Evolutionary conservation across 2,113 vertebrate species (phyloP).

Genomic region (sheep (Ovis aries)): DNA sequence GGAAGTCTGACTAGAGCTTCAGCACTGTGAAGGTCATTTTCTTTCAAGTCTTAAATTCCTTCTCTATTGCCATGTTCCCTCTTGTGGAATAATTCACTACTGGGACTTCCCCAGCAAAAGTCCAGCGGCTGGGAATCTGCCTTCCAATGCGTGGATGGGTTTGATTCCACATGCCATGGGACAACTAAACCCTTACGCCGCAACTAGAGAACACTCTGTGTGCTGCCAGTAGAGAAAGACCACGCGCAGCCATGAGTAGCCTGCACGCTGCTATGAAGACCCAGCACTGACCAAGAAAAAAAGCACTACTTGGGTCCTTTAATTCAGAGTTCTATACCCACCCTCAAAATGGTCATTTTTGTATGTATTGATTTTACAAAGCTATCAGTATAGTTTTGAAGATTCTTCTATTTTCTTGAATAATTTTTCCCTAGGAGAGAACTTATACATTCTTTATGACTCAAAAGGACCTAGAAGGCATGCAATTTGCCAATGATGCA

Average conservation of each 20-base stretch:
- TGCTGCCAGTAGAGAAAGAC: not conserved
- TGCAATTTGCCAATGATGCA: not conserved
- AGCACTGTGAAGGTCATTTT: not conserved
- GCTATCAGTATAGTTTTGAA: not conserved
- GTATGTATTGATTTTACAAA: not conserved
- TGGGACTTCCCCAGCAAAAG: not conserved
- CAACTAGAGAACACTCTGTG: not conserved
- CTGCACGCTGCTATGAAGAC: not conserved
- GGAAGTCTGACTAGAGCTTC: not conserved
- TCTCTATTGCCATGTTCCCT: not conserved
- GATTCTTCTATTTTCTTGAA: not conserved
- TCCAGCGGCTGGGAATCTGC: not conserved
- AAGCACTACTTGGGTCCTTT: not conserved
- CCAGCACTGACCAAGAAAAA: not conserved
- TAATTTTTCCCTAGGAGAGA: not conserved
- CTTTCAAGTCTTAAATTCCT: not conserved
- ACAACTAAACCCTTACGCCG: not conserved
- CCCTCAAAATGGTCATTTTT: not conserved
- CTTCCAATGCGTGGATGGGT: not conserved
- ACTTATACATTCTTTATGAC: not conserved
- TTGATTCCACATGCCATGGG: not conserved
- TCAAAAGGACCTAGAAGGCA: not conserved
- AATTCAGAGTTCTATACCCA: not conserved
- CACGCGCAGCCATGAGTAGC: fast-evolving
- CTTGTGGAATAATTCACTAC: not conserved